Base-by-base conservation (phyloP, 2,113 vertebrate genomes). In the Rhineura floridana region DNA sequence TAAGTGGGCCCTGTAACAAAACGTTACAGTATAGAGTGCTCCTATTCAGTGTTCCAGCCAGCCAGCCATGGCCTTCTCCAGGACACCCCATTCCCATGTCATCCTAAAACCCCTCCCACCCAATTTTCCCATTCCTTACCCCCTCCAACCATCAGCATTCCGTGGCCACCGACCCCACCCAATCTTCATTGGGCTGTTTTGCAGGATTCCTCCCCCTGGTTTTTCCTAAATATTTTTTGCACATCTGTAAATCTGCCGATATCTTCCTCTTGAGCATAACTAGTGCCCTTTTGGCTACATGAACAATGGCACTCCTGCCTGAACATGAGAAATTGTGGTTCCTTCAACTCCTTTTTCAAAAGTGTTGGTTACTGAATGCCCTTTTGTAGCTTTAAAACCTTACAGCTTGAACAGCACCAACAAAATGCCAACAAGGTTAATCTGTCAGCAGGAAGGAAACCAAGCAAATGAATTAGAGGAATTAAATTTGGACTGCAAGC, bases 381-480 rank as follows among this genome's bases (percentile, higher is more conserved):
- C 0, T 87, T 88, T 87, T n/a, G 10, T 78, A 85, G 69, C 55
- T 81, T 87, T 86, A 59, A 93, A 83, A 77, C 84, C 33, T 63
- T 89, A 81, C 80, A 89, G n/a, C 85, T n/a, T 23, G 21, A 36
- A 83, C 42, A 83, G 62, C 46, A 67, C n/a, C n/a, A n/a, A n/a
- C n/a, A n/a, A n/a, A 63, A 67, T 44, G 91, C 88, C 79, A 86
- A 2, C 0, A 9, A 42, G 36, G 90, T 89, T n/a, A 17, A 81
- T 89, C 87, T 65, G 79, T 81, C 91, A 81, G 89, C 3, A 65
- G 91, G 90, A 89, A 91, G 46, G 78, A 17, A 93, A 79, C 84
- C 5, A 79, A 86, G 90, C 69, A 93, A 92, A 73, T 39, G 90
- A 94, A 93, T 92, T 93, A 91, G 90, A 83, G 69, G 89, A 91